Evolutionary conservation across 2,797 vertebrate genomes (phyloP).

Genomic region (Ptychobarbus kaznakovi): DNA sequence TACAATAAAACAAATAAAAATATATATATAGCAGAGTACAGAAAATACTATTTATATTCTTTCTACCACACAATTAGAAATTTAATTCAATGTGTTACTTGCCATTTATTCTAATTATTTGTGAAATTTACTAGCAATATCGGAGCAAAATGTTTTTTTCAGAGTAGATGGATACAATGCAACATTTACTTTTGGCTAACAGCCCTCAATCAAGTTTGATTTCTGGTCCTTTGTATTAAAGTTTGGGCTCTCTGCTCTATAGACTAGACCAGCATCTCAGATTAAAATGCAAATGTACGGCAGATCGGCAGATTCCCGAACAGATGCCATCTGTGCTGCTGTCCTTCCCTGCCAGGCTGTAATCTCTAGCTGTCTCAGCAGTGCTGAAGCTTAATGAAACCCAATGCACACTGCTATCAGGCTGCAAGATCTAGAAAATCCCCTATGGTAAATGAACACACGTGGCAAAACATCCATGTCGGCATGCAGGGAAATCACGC

Average conservation of each 20-base stretch:
- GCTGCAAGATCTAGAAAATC: conserved; percentile 69
- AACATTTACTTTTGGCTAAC: not conserved
- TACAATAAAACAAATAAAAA: too few species aligned
- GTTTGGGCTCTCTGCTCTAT: not conserved
- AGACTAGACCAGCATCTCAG: conserved; percentile 4
- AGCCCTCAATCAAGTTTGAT: not conserved
- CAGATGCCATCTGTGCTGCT: conserved; percentile 51
- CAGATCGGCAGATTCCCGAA: conserved; percentile 7
- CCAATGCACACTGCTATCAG: conserved; percentile 62
- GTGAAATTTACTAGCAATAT: not conserved
- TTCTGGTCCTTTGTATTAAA: not conserved
- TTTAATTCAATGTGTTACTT: not conserved
- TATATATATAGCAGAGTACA: not conserved
- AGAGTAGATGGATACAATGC: not conserved
- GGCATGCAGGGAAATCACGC: conserved; percentile 21
- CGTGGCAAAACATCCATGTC: conserved; percentile 29
- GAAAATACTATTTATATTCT: not conserved
- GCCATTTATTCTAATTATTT: not conserved
- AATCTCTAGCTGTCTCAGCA: conserved; percentile 72
- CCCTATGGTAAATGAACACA: conserved; percentile 54
- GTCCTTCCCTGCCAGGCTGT: conserved; percentile 61
- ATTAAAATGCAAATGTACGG: conserved; percentile 11
- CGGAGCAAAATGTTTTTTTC: not conserved
- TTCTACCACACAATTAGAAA: not conserved
- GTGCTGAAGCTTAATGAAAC: conserved; percentile 73